Evolutionary conservation across 2,888 invertebrate genomes (phyloP).

Genomic region (Cephus pygmeus): DNA sequence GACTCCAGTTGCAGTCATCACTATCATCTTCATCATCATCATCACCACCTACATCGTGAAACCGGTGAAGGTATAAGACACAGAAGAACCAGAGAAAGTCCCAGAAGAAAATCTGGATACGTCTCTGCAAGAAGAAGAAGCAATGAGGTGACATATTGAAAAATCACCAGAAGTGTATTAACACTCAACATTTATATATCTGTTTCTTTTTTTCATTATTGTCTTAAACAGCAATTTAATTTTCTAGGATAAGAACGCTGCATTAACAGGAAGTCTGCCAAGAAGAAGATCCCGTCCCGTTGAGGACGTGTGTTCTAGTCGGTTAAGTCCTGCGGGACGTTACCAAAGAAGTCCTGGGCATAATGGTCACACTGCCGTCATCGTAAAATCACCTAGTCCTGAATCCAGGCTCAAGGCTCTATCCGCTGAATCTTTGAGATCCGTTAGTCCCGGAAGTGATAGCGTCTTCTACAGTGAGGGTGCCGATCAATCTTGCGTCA

Average conservation of each 20-base stretch:
- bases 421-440: conserved; percentile 87
- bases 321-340: conserved; percentile 57
- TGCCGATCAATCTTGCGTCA: conserved; percentile 68
- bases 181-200: not conserved
- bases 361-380: conserved; percentile 50
- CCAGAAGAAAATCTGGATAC: conserved; percentile 72
- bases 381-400: conserved; percentile 63
- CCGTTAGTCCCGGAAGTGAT: conserved; percentile 91
- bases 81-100: conserved; percentile 72
- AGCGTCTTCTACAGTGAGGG: conserved; percentile 90
- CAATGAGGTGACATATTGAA: conserved; percentile 51
- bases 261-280: conserved; percentile 73
- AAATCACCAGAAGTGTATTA: not conserved
- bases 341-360: conserved; percentile 67
- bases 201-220: not conserved
- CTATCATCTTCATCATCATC: conserved; percentile 58
- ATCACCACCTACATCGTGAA: conserved; percentile 57
- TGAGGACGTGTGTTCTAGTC: conserved; percentile 68
- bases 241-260: conserved; percentile 72
- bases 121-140: conserved; percentile 67
- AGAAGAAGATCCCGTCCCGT: conserved; percentile 72
- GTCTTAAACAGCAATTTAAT: not conserved
- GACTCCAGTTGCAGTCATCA: conserved; percentile 70
- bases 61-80: conserved; percentile 33
- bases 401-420: conserved; percentile 78